phyloP scores from a whole-genome alignment of 1,140 invertebrate species.

The Teleopsis dalmanni region DNA sequence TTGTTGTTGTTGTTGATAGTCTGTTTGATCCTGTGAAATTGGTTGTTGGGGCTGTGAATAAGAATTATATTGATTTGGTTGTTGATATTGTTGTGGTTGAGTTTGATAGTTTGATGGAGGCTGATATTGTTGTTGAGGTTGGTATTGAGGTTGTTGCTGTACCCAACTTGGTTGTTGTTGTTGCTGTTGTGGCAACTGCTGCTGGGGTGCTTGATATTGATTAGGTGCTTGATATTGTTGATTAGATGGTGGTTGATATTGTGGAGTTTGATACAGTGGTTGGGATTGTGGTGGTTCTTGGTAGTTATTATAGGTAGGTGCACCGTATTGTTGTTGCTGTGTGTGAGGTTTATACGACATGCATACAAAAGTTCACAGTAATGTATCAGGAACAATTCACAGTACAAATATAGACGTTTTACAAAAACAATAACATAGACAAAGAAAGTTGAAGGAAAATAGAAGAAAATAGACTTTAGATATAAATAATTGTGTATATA shows the following conservation, averaged over 20 bases:
- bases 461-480: no score
- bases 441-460: no score
- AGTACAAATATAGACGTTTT: no score
- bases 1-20: constrained; percentile 24
- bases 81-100: constrained; percentile 19
- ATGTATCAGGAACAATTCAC: no score
- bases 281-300: constrained; percentile 21
- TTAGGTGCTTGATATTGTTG: constrained; percentile 14
- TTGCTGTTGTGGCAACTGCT: constrained; percentile 11
- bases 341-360: no score
- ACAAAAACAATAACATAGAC: no score
- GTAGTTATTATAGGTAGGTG: no score
- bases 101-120: constrained; percentile 19
- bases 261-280: no score
- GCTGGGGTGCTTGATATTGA: constrained; percentile 22
- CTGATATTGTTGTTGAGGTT: constrained; percentile 10
- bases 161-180: constrained; percentile 8
- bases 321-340: no score
- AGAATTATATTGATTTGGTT: constrained; percentile 29
- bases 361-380: no score
- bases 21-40: constrained; percentile 15
- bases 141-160: constrained; percentile 6
- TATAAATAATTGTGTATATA: no score
- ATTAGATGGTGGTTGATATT: constrained; percentile 17
- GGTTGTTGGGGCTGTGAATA: constrained; percentile 36